phyloP scores from a whole-genome alignment of 2,888 invertebrate genomes.

The Orthosia gracilis region DNA sequence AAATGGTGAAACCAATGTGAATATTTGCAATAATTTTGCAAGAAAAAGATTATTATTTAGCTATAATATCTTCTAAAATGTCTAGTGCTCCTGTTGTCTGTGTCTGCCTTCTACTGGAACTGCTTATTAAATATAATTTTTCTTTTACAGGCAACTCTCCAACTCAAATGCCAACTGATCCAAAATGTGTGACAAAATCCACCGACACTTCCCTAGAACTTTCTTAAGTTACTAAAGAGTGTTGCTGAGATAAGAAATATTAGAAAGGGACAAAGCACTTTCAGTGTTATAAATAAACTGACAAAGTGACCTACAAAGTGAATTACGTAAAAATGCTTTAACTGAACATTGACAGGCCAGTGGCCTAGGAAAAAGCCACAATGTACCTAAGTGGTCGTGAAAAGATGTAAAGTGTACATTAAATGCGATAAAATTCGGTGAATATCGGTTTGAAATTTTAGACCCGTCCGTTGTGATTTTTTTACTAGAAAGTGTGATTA shows the following conservation, averaged over 20 bases:
- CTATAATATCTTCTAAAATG: no score
- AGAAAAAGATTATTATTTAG: no score
- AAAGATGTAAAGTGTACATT: conserved; percentile 42
- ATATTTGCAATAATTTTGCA: no score
- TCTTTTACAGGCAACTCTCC: conserved; percentile 73
- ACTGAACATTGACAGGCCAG: conserved; percentile 3
- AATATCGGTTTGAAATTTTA: conserved; percentile 47
- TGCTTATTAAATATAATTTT: neutral
- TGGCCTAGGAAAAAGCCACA: conserved; percentile 30
- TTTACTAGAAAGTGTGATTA: conserved; percentile 6
- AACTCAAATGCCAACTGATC: conserved; percentile 72
- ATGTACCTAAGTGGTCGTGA: neutral
- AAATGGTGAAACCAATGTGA: no score
- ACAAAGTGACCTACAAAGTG: conserved; percentile 31
- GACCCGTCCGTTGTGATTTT: conserved; percentile 62
- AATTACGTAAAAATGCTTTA: conserved; percentile 13
- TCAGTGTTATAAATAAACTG: conserved; percentile 8
- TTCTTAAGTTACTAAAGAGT: conserved; percentile 72
- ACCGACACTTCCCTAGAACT: conserved; percentile 77
- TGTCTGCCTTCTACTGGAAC: no score
- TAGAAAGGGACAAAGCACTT: conserved; percentile 35
- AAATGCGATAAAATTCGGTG: conserved; percentile 58
- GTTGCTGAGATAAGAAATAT: conserved; percentile 69
- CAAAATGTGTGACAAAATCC: conserved; percentile 77
- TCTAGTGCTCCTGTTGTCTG: no score